phyloP scores from a whole-genome alignment of 2,888 invertebrate genomes.

The Sycophila texana region DNA sequence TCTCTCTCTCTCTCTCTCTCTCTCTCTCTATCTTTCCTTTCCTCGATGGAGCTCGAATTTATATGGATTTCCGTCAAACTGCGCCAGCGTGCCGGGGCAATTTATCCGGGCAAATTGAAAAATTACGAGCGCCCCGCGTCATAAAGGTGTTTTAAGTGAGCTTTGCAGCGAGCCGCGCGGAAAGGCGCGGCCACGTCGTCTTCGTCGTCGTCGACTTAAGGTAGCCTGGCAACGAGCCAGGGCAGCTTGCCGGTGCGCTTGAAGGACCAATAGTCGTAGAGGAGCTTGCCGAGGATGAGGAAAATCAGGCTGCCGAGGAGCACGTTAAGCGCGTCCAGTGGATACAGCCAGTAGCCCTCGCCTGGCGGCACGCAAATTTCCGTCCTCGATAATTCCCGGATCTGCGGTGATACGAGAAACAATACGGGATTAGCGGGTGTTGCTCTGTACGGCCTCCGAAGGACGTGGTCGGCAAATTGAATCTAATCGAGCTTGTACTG shows the following conservation, averaged over 20 bases:
- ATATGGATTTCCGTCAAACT: slow-evolving; percentile 19
- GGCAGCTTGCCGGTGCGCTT: slow-evolving; percentile 88
- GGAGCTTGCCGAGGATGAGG: slow-evolving; percentile 84
- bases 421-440: background rate
- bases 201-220: slow-evolving; percentile 32
- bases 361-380: slow-evolving; percentile 81
- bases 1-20: too few species aligned
- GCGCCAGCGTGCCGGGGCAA: background rate
- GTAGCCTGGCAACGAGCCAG: slow-evolving; percentile 83
- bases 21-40: too few species aligned
- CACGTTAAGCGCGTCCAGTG: slow-evolving; percentile 85
- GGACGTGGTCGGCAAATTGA: too few species aligned
- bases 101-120: slow-evolving; percentile 30
- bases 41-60: background rate
- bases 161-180: background rate
- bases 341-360: slow-evolving; percentile 79
- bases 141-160: slow-evolving; percentile 36
- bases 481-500: too few species aligned
- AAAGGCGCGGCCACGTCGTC: background rate
- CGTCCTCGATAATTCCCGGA: slow-evolving; percentile 82
- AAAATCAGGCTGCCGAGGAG: slow-evolving; percentile 83
- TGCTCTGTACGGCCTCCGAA: too few species aligned
- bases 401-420: slow-evolving; percentile 74
- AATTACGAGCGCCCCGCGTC: slow-evolving; percentile 15
- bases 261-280: slow-evolving; percentile 89